phyloP scores from a whole-genome alignment of 2,888 invertebrate genomes.

The Lapara coniferarum region DNA sequence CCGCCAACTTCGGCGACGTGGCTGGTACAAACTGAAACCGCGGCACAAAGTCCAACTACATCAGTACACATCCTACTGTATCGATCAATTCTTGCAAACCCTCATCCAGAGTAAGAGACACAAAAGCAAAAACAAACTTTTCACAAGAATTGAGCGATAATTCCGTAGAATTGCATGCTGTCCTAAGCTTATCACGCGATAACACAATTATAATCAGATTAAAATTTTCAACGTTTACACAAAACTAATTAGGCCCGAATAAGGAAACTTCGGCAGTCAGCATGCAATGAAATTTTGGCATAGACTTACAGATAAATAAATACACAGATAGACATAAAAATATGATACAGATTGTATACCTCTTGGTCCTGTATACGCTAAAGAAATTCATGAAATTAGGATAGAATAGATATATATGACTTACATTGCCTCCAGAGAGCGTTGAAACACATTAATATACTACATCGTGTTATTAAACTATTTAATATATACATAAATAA shows the following conservation, averaged over 20 bases:
- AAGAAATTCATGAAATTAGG: conserved; percentile 17
- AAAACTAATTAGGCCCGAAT: conserved; percentile 36
- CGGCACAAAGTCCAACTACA: conserved; percentile 57
- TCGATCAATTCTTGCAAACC: conserved; percentile 20
- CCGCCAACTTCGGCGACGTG: conserved; percentile 68
- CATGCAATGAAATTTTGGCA: conserved; percentile 39
- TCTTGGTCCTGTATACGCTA: conserved; percentile 19
- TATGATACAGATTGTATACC: conserved; percentile 14
- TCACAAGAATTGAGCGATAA: conserved; percentile 18
- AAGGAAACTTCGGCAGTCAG: conserved; percentile 33
- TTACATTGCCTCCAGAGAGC: conserved; percentile 28
- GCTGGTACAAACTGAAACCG: conserved; percentile 72
- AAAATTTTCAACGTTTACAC: conserved; percentile 36
- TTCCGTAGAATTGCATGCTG: conserved; percentile 40
- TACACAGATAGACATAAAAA: not conserved
- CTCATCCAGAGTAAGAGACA: conserved; percentile 3
- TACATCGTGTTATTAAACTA: not conserved
- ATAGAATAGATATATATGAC: conserved; percentile 23
- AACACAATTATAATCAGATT: conserved; percentile 36
- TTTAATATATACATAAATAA: conserved; percentile 21
- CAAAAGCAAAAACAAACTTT: conserved; percentile 3
- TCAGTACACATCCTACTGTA: conserved; percentile 43
- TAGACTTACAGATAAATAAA: conserved; percentile 22
- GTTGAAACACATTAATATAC: conserved; percentile 17
- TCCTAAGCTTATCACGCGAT: conserved; percentile 43